A percentile compares a stretch with the other conserved stretches of the same genome.
Evolutionary conservation across 2,888 invertebrate genomes (phyloP).

Genomic region (Epirrhoe tristata): DNA sequence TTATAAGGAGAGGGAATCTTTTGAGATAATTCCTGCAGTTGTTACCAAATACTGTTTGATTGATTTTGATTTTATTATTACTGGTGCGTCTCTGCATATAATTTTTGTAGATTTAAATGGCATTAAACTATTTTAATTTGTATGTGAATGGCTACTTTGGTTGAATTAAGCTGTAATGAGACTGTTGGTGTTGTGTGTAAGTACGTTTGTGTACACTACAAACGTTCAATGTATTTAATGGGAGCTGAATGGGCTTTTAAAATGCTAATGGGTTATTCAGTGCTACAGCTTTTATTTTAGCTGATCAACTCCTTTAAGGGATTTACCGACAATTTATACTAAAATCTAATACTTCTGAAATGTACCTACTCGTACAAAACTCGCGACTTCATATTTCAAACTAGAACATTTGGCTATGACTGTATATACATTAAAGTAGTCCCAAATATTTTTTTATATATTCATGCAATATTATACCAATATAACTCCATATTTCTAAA

Average conservation of each 20-base stretch:
- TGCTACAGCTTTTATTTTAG: slow-evolving; percentile 10
- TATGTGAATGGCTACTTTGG: neutral
- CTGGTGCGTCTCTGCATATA: too few relatives aligned
- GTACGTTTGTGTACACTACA: slow-evolving; percentile 9
- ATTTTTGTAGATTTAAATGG: too few relatives aligned
- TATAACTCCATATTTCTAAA: neutral
- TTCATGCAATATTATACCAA: too few relatives aligned
- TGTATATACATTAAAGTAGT: too few relatives aligned
- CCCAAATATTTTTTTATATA: too few relatives aligned
- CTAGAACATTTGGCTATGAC: too few relatives aligned
- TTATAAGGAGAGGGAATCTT: neutral
- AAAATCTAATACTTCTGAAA: too few relatives aligned
- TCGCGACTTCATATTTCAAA: too few relatives aligned
- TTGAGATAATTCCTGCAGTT: neutral
- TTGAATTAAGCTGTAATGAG: slow-evolving; percentile 8
- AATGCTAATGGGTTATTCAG: slow-evolving; percentile 40
- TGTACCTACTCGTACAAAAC: too few relatives aligned
- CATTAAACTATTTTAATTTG: too few relatives aligned
- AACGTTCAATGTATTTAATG: slow-evolving; percentile 30
- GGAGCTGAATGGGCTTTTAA: slow-evolving; percentile 35
- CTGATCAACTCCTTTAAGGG: neutral
- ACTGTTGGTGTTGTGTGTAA: neutral
- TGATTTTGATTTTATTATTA: too few relatives aligned
- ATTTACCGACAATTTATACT: neutral
- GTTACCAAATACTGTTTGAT: too few relatives aligned